These are phyloP conservation scores for Dromococcyx pavoninus DNA, from an alignment of 2,797 vertebrate genomes.

Conservation along the genomic window DNA sequence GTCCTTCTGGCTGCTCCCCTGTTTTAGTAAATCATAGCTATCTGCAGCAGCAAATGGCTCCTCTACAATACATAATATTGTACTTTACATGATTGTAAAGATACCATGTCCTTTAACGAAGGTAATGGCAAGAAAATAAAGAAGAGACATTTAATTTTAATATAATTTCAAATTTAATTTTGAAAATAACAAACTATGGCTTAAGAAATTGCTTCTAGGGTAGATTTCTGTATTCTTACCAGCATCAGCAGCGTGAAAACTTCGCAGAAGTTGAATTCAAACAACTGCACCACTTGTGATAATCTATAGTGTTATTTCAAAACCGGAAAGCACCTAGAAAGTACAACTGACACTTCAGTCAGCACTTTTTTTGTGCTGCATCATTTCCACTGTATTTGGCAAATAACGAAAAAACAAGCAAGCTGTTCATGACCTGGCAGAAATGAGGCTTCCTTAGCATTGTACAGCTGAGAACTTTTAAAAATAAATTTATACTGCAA, in stretches of 20 bases:
- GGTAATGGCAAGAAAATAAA: not conserved
- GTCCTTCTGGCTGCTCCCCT: not conserved
- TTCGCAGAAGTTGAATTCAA: not conserved
- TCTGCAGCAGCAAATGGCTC: not conserved
- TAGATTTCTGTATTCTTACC: not conserved
- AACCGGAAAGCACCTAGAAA: conserved; percentile 54
- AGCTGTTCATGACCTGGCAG: not conserved
- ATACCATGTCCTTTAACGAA: not conserved
- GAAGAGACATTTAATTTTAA: not conserved
- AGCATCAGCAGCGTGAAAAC: not conserved
- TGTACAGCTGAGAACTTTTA: not conserved
- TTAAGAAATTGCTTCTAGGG: not conserved
- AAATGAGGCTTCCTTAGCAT: not conserved
- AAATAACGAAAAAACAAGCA: conserved; percentile 8
- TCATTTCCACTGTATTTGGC: conserved; percentile 41
- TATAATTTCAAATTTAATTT: not conserved
- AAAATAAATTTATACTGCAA: not conserved
- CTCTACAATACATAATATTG: not conserved
- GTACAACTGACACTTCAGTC: conserved; percentile 26
- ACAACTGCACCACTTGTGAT: not conserved
- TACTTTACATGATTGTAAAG: not conserved
- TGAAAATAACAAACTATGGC: not conserved
- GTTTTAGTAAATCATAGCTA: not conserved
- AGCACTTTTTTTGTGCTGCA: conserved; percentile 49
- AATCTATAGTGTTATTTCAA: not conserved